Evolutionary conservation across 2,797 vertebrate genomes (phyloP), one percentile per base, ranked within the genome.

Genomic region (Clarias platycephalus): DNA sequence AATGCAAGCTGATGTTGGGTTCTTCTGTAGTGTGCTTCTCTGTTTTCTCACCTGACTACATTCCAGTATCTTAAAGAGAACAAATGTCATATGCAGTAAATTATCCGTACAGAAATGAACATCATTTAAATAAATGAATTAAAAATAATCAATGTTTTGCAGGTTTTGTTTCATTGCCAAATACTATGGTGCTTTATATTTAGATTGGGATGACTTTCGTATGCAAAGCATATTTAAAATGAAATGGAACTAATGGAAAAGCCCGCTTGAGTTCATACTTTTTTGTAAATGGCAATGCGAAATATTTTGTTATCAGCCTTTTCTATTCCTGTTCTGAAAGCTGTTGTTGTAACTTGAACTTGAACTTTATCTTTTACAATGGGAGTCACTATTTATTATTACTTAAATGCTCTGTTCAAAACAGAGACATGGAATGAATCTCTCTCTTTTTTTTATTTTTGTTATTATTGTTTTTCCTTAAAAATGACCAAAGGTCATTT

Each of bases 251-350:
- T 91, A 96, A 96, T 94, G 95, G 96, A 95, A 96, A 96, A 95
- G 96, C 97, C 96, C 96, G 96, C 97, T 98, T 97, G 94, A 97
- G 97, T 98, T 95, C 94, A 97, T 96, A 98, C 96, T 96, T 98
- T 98, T 99, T 99, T 99, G 97, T 99, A 99, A 98, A 98, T 98
- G 98, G 97, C 97, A 99, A 98, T 98, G 97, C 96, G 96, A 96
- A 99, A 97, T 99, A 99, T 99, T 99, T 99, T 99, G 97, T 98
- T 98, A 99, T 98, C 96, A 96, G 97, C 97, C 96, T 99, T 99
- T 99, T 99, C 97, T 99, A 99, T 98, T 99, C 97, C 97, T 98
- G 97, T 98, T 97, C 97, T 97, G 96, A 98, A 97, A 98, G 97
- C 96, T 98, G 97, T 99, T 98, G 97, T 98, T 97, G 97, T 99